Conservation (phyloP, 1,140 invertebrate species). For the Tyrophagus putrescentiae region DNA sequence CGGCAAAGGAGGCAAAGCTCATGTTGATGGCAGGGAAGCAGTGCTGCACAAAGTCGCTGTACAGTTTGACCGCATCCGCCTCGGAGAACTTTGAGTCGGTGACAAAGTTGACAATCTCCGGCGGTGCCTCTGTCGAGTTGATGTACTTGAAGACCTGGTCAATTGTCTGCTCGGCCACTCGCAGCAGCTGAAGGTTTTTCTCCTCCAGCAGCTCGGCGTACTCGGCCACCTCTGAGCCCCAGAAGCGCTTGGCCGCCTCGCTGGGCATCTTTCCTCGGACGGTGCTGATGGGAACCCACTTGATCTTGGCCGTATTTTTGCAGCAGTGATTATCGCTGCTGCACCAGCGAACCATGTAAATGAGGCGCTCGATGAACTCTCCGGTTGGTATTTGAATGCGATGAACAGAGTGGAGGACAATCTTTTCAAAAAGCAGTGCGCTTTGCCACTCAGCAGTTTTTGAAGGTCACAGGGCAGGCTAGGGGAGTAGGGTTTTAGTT, state of each 20-base stretch:
- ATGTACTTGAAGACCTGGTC: background rate
- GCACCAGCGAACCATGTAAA: background rate
- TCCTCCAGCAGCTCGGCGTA: background rate
- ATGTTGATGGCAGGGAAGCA: constrained; percentile 19
- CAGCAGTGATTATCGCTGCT: background rate
- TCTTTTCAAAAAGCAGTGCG: background rate
- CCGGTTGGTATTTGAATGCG: constrained; percentile 1
- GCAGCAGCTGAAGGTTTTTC: background rate
- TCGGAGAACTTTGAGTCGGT: background rate
- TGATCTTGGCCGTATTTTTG: background rate
- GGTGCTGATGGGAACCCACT: background rate
- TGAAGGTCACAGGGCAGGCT: background rate
- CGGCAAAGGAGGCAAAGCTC: constrained; percentile 15
- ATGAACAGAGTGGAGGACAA: background rate
- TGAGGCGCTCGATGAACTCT: background rate
- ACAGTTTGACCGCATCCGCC: constrained; percentile 10
- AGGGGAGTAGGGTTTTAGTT: background rate
- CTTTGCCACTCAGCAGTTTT: background rate
- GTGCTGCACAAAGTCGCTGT: constrained; percentile 20
- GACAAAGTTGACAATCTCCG: background rate
- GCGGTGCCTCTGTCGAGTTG: background rate
- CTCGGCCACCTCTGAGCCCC: background rate
- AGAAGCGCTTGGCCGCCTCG: background rate
- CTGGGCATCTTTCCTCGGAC: background rate
- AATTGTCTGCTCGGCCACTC: background rate